Base-by-base conservation (phyloP, 2,888 invertebrate species). In the Busseola fusca region DNA sequence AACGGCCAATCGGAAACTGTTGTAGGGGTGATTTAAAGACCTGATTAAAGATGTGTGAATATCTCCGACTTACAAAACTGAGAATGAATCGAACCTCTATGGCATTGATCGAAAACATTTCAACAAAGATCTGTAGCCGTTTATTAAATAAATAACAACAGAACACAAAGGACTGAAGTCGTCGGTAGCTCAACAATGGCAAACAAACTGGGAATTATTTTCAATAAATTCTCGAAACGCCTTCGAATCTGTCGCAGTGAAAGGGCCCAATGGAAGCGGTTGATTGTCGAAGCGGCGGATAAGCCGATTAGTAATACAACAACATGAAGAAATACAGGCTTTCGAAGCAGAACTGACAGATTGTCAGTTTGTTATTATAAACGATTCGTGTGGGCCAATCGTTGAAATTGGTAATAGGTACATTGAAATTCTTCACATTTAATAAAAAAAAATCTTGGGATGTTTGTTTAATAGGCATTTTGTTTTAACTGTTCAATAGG, bases 171-270 rank as follows among this genome's bases (percentile, higher is more conserved):
- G 86, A 73, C 80, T 85, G 81, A 85, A 90, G 88, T 89, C 91
- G 91, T 90, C 91, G 92, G 93, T 92, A 93, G 93, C 86, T 86
- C 89, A 76, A 94, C 94, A 95, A 95, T 93, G 85, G 92, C 92
- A 92, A 93, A 95, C 94, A 95, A 93, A 95, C 93, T 93, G 92
- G 89, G 93, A 94, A 94, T 93, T 95, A 93, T 94, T 95, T 94
- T 91, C 93, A 91, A 95, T 94, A 93, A 92, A 93, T 94, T 93
- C 92, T 91, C 91, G 88, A 93, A 94, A 94, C 93, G 93, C 93
- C 94, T 94, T 91, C 93, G 90, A 91, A 92, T 92, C 87, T 88
- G 85, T 87, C 84, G 87, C 81, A 80, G 85, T 89, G 82, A 89
- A 91, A 91, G 89, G 89, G 87, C 87, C 91, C 89, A 90, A 92